Evolutionary conservation across 2,797 vertebrate species (phyloP), one percentile per base, ranked within the genome.

Genomic region (Naso thynnoides): DNA sequence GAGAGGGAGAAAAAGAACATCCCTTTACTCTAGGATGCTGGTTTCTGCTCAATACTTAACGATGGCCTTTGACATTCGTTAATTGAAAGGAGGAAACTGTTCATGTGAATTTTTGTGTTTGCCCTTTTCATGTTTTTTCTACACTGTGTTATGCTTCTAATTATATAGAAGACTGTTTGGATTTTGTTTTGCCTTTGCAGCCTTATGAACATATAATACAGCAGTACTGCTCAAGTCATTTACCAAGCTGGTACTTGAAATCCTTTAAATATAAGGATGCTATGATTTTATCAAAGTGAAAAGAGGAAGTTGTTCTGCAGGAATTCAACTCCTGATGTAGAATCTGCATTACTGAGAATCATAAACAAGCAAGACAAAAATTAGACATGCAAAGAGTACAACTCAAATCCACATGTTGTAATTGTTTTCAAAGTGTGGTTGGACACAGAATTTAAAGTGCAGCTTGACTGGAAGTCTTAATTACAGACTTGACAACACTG

Each of bases 51-150:
- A 77, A 61, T 79, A 79, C 82, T 83, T 64, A 63, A 85, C 54
- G 76, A 71, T 74, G 86, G 69, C 76, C 83, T 91, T 83, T 91
- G 87, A 86, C 86, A 79, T 89, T 76, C 81, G 72, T 71, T 91
- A 90, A 92, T 86, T 89, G 78, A 86, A 86, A 79, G 49, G 33
- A 58, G 49, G 44, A 88, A 88, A 87, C 61, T 50, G 57, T 65
- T 87, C 77, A 69, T 21, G 31, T 61, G 65, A 56, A 81, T 75
- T 75, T 70, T 63, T 56, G 39, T 73, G 89, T 33, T 76, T 76
- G 27, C 52, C 21, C 48, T 85, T 86, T 84, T 78, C 26, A 63
- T 70, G 62, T 55, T 82, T 73, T 81, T 61, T 33, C 38, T 47
- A 9, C 48, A 23, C 15, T 13, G 1, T 26, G 26, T 50, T 61